Evolutionary conservation across 2,797 vertebrate genomes (phyloP), one percentile per base, ranked within the genome.

Genomic region (Brachyalestes nurse): DNA sequence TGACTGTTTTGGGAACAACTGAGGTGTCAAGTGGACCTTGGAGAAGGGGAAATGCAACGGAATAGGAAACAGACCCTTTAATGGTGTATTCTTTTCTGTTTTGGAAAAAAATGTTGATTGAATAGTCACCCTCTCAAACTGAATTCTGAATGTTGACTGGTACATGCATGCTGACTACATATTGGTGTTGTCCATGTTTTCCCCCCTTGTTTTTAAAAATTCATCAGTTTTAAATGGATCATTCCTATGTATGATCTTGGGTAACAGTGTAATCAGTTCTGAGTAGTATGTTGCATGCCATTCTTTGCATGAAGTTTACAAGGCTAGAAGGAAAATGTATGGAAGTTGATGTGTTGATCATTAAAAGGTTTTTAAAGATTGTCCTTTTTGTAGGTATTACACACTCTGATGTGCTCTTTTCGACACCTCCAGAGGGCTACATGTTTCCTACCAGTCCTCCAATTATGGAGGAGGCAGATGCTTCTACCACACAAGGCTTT

Each of bases 401-500:
- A 17, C 42, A 66, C 73, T 69, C 79, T 77, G 51, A 51, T 93
- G 96, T 89, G 40, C 38, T 45, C 83, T 89, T 49, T 96, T 96
- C 82, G 64, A 0, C 55, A n/a, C 78, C 58, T 34, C 83, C 47
- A 38, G 17, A 34, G 34, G 57, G 51, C 40, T 49, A 49, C 6
- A 21, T 5, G 1, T n/a, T 21, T 64, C 19, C 74, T 34, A 76
- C 28, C 6, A n/a, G 67, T 72, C 1, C 40, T 66, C 4, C 47
- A 42, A 66, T 75, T 80, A n/a, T 58, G 45, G 81, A 82, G 23
- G 85, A 84, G 17, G 62, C 82, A 60, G 40, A 0, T 4, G 75
- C 45, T 25, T 1, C 71, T 16, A 5, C 38, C 12, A n/a, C 45
- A 45, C 16, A n/a, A 62, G 19, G 40, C 16, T 49, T 69, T 38